Evolutionary conservation across 2,888 invertebrate genomes (phyloP), one percentile per base, ranked within the genome.

Genomic region (Caenorhabditis sinica): DNA sequence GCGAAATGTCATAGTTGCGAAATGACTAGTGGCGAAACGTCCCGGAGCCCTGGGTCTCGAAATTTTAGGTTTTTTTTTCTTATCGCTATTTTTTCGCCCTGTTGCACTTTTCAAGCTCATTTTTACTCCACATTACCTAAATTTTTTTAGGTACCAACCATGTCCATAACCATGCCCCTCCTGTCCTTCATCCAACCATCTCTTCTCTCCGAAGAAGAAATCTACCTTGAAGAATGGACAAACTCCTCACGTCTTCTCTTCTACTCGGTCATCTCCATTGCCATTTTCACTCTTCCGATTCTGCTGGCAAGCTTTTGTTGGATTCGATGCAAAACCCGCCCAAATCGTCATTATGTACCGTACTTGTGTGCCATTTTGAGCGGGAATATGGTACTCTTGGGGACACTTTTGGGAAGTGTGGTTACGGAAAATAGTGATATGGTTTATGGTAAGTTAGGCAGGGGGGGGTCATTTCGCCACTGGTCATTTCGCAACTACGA

Each of bases 311-410:
- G 56, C 23, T 65, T 63, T 25, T 40, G 51, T 33, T 65, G 36
- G 45, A 49, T 72, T 20, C 30, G 36, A 11, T 71, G 61, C n/a
- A 65, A 63, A 43, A 56, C 33, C 13, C 20, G 23, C 1, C 36
- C 56, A 36, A 79, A 72, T 60, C 43, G 43, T 15, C 79, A 84
- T 36, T 87, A 74, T 45, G 74, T 82, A 43, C 82, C 83, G 17
- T 87, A 82, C 43, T 58, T 87, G 28, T 68, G 66, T 25, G 76
- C 87, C 11, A 86, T 87, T 71, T 75, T 82, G 33, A 33, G 74
- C 3, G 87, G 77, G 33, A 86, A 87, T 45, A 77, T 87, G 20
- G 63, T 86, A 3, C 80, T 85, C 2, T 75, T 87, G 58, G 71
- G 56, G 2, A 79, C 72, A 0, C 17, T 79, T 8, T 3, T 72